These are phyloP conservation scores for Sebastes itinus DNA, from an alignment of 2,797 vertebrate genomes.

Conservation along the genomic window DNA sequence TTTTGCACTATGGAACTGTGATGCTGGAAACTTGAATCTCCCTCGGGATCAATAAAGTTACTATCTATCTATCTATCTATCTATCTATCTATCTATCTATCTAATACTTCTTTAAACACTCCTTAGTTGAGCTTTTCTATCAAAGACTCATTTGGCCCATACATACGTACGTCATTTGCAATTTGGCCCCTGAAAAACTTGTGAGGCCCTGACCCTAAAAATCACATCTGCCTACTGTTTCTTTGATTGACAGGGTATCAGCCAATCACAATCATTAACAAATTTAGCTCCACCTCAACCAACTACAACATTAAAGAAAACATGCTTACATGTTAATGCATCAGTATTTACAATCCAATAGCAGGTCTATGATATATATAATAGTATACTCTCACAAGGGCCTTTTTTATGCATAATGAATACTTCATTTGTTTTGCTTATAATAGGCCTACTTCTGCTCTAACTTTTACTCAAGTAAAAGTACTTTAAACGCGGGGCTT, in stretches of 20 bases:
- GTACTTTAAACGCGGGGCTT: background rate
- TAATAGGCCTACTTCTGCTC: background rate
- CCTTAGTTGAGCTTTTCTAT: background rate
- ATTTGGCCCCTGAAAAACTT: background rate
- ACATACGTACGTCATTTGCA: background rate
- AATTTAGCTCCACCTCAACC: background rate
- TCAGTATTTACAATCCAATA: background rate
- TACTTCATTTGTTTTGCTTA: background rate
- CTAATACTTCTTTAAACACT: background rate
- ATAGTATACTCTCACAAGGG: background rate
- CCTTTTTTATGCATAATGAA: background rate
- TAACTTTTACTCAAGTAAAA: background rate
- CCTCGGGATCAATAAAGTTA: no score
- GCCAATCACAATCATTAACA: slow-evolving; percentile 23
- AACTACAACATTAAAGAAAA: background rate
- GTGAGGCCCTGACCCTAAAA: background rate
- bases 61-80: no score
- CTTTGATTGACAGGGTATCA: slow-evolving; percentile 27
- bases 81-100: no score
- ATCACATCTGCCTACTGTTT: background rate
- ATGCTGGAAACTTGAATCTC: no score
- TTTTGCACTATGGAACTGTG: no score
- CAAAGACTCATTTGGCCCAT: background rate
- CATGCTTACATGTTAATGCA: background rate
- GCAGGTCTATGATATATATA: background rate